Evolutionary conservation across 2,888 invertebrate species (phyloP), one percentile per base, ranked within the genome.

Genomic region (Oligia latruncula): DNA sequence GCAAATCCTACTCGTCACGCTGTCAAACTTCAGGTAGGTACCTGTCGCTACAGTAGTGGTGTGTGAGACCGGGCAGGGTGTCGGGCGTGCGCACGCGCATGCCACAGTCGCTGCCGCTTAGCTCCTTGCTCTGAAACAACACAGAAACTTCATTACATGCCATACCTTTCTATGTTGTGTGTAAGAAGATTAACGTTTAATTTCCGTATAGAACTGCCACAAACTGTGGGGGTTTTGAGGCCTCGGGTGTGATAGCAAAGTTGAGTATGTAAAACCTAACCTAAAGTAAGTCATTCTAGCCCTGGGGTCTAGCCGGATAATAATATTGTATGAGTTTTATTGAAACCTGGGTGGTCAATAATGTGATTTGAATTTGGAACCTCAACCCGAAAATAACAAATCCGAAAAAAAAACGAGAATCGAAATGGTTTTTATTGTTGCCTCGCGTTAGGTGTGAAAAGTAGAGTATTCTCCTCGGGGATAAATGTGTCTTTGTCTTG

Each of bases 21-120:
- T 67, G 17, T 43, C 2, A 20, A 64, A n/a, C 23, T n/a, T 20
- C 9, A 6, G 35, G 74, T 78, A 95, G 35, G 74, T 78, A 95
- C 96, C 95, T 94, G 90, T 95, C 95, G 72, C 92, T 91, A 78
- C 94, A 92, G 93, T 98, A 98, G 91, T 97, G 97, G 78, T 97
- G 97, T 89, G 97, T 97, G 78, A 98, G 96, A 71, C 98, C 98
- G 29, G 98, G 98, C 88, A 98, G 97, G 52, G 98, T 96, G 92
- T 97, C 97, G 20, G 98, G 98, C 74, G 98, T 96, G 73, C 96
- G 95, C 84, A 94, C 91, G 80, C 95, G 95, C 93, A 95, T 93
- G 74, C 94, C 93, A 89, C 93, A 92, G 52, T 93, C 92, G 78
- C 91, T 90, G 87, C 95, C 91, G 84, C 92, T 93, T 92, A 96